phyloP scores from a whole-genome alignment of 2,113 vertebrate genomes.

The Dasypus novemcinctus region DNA sequence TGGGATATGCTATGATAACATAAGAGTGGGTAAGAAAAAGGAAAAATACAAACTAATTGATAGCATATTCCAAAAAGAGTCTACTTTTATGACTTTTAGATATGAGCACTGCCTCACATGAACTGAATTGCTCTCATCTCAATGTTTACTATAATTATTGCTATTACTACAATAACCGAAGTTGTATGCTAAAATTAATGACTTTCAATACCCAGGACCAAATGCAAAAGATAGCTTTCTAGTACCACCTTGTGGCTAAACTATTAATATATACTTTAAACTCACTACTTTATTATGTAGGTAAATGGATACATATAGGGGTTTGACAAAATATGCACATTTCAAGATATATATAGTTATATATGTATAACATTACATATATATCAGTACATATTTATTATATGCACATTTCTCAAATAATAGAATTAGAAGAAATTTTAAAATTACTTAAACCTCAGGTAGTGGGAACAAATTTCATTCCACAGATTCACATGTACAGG shows the following conservation, averaged over 20 bases:
- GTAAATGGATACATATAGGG: background rate
- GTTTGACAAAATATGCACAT: background rate
- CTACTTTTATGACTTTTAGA: constrained; percentile 17
- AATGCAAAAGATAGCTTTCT: constrained; percentile 52
- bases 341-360: background rate
- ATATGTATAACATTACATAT: background rate
- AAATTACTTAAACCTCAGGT: background rate
- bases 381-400: no score
- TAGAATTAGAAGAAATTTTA: background rate
- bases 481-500: background rate
- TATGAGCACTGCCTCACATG: background rate
- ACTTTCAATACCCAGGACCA: background rate
- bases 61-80: background rate
- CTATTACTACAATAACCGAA: background rate
- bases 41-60: background rate
- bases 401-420: background rate
- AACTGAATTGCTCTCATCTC: background rate
- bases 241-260: constrained; percentile 68
- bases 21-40: background rate
- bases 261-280: background rate
- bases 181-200: background rate
- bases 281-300: background rate
- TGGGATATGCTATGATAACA: background rate
- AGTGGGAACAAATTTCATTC: background rate
- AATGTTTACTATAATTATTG: background rate